Conservation (phyloP, 2,113 vertebrate genomes). For the Hippocampus zosterae region DNA sequence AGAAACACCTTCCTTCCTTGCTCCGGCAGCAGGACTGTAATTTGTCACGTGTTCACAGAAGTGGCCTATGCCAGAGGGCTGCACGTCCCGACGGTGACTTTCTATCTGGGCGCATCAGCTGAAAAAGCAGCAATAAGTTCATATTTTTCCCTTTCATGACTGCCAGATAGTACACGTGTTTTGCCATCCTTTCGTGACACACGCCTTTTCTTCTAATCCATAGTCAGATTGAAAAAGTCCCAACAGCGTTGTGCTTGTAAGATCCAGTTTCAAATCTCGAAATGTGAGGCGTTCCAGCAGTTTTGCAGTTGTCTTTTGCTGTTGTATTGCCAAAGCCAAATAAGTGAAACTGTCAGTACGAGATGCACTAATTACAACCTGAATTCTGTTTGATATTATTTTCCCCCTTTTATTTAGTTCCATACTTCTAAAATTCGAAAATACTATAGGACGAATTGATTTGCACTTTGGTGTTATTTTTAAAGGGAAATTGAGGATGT, state of each 20-base stretch:
- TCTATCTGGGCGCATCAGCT: conserved; percentile 26
- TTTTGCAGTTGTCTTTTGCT: conserved; percentile 33
- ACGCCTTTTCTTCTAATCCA: conserved; percentile 9
- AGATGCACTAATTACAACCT: conserved; percentile 13
- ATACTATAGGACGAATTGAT: not conserved
- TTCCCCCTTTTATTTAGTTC: not conserved
- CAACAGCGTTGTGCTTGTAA: conserved; percentile 39
- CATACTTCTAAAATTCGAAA: not conserved
- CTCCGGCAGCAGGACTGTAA: conserved; percentile 41
- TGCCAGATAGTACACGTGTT: conserved; percentile 14
- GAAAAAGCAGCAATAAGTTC: conserved; percentile 32
- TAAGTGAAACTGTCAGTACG: conserved; percentile 23
- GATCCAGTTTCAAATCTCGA: conserved; percentile 28
- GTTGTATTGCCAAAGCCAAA: conserved; percentile 17
- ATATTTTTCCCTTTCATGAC: conserved; percentile 23
- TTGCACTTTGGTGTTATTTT: not conserved
- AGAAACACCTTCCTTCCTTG: conserved; percentile 44
- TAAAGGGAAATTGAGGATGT: not conserved
- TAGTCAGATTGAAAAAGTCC: conserved; percentile 36
- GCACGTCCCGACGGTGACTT: conserved; percentile 24
- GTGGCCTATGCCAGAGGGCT: conserved; percentile 11
- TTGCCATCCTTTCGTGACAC: conserved; percentile 36
- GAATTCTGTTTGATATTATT: not conserved
- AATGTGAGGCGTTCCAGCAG: conserved; percentile 12
- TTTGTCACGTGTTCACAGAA: conserved; percentile 38